These are phyloP conservation scores for Philereme transversata DNA, from an alignment of 2,888 invertebrate genomes.

Conservation along the genomic window DNA sequence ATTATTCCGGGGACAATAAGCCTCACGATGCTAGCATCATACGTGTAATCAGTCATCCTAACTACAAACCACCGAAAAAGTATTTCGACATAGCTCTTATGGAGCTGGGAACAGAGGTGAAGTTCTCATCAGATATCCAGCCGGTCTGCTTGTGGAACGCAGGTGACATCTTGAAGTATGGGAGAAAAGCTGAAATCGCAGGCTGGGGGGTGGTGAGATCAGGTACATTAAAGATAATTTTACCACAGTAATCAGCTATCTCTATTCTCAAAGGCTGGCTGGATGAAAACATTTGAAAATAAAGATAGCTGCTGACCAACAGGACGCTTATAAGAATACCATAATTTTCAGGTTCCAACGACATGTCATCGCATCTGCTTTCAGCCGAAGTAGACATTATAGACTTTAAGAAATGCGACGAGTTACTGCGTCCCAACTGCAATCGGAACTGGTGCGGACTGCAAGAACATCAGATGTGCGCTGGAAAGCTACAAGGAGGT, in stretches of 20 bases:
- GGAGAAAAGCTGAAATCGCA: constrained; percentile 47
- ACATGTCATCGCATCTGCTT: constrained; percentile 52
- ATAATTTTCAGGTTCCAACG: no score
- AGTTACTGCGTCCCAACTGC: constrained; percentile 41
- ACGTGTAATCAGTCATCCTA: constrained; percentile 50
- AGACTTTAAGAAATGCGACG: constrained; percentile 47
- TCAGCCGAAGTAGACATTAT: constrained; percentile 54
- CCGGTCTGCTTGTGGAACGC: constrained; percentile 63
- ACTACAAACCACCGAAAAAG: constrained; percentile 53
- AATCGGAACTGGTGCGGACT: constrained; percentile 59
- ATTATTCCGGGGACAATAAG: no score
- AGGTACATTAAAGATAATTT: constrained; percentile 41
- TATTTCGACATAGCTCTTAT: constrained; percentile 64
- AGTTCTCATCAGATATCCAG: constrained; percentile 47
- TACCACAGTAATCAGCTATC: background rate
- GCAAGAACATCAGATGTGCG: constrained; percentile 59
- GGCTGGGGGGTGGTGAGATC: constrained; percentile 62
- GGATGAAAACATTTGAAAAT: no score
- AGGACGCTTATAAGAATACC: no score
- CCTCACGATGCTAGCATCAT: no score
- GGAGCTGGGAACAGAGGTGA: constrained; percentile 45
- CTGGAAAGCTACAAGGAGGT: constrained; percentile 63
- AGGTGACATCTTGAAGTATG: constrained; percentile 39
- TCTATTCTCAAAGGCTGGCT: no score
- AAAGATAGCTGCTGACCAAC: no score